Conservation (phyloP, 2,113 vertebrate species). For the Thymallus thymallus region DNA sequence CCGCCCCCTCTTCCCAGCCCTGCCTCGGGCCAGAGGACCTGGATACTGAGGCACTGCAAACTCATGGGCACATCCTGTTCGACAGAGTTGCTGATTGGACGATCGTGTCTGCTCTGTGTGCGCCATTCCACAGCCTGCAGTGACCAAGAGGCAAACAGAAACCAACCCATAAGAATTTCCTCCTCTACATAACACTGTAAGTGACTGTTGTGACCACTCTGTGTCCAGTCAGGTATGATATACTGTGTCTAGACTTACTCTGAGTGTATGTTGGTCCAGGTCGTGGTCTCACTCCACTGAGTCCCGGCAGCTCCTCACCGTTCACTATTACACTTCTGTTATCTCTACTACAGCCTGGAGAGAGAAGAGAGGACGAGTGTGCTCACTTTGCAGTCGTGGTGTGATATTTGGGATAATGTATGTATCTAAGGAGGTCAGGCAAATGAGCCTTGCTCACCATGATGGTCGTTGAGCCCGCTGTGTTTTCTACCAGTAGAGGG, state of each 20-base stretch:
- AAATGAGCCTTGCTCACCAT: conserved; percentile 33
- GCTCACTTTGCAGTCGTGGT: background rate
- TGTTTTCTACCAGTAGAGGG: conserved; percentile 1
- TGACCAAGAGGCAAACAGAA: background rate
- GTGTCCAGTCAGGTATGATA: background rate
- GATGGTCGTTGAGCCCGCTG: background rate
- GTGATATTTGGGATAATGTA: background rate
- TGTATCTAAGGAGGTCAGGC: too few relatives aligned
- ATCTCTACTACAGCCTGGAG: conserved; percentile 6
- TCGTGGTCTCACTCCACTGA: conserved; percentile 22
- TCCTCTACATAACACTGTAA: too few relatives aligned
- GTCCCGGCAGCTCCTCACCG: conserved; percentile 13
- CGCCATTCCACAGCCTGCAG: conserved; percentile 28
- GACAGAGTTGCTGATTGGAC: conserved; percentile 17
- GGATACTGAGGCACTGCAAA: conserved; percentile 48
- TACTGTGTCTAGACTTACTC: background rate
- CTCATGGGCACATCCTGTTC: conserved; percentile 12
- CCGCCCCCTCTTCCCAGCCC: conserved; percentile 34
- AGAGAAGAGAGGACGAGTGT: too few relatives aligned
- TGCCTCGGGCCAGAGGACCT: conserved; percentile 10
- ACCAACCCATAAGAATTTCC: background rate
- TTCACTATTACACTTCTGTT: background rate
- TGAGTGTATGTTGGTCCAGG: background rate
- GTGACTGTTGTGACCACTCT: background rate
- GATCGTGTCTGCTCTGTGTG: background rate